Evolutionary conservation across 1,140 invertebrate species (phyloP), one percentile per base, ranked within the genome.

Genomic region (Pantala flavescens): DNA sequence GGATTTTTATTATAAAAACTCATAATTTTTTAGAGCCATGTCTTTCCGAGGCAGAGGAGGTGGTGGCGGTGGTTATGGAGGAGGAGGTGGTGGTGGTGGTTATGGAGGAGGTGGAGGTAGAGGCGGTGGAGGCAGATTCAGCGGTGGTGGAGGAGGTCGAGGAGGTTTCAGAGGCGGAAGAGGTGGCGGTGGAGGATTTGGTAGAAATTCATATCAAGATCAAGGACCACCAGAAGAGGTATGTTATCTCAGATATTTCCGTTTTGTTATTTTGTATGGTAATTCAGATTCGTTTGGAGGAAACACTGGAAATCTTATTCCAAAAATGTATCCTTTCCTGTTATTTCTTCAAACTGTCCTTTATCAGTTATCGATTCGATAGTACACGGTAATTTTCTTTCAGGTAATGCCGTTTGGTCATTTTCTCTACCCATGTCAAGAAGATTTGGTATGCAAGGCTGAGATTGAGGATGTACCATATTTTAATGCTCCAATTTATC

Each of bases 401-500:
- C 83, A 90, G 81, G 96, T 96, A 0, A 89, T 90, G 70, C 87
- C 87, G 72, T 84, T 98, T 28, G 96, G 97, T 2, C 86, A 88
- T 75, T 96, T 90, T 81, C 88, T 88, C 71, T 97, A 98, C 85
- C 84, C 91, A 0, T 96, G 94, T 79, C 93, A 99, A 85, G 94
- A 98, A 79, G 95, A 99, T 81, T 83, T 99, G 71, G 93, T 99
- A 9, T 91, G 91, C 76, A 98, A 97, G 87, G 92, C 92, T 5
- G 91, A 92, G 73, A 90, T 96, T 73, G 89, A 94, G 80, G 93
- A 99, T 83, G 94, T 99, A 14, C 98, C 98, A 0, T 99, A 96
- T 81, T 99, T 99, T 81, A 99, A 99, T 85, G 98, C 98, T 0
- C 96, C 96, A 12, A 93, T 99, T 78, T 99, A 91, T 82, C 86